These are phyloP conservation scores for Rhaphigaster nebulosa DNA, from an alignment of 2,888 invertebrate species.

Conservation along the genomic window DNA sequence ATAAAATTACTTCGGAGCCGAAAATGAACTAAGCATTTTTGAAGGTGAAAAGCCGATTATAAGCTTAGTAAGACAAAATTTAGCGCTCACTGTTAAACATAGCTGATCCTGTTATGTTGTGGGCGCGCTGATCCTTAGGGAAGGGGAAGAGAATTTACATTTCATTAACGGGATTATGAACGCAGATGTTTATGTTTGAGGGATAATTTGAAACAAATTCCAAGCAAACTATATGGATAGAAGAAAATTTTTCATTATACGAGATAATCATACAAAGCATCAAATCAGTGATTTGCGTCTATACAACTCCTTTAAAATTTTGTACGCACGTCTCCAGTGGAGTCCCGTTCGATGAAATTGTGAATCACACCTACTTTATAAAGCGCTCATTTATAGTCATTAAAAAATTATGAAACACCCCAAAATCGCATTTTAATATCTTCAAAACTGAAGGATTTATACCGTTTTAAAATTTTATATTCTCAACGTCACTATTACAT, in stretches of 20 bases:
- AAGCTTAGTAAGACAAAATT: neutral
- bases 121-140: neutral
- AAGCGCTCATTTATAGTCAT: too few relatives aligned
- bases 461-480: too few relatives aligned
- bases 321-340: neutral
- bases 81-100: neutral
- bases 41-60: neutral
- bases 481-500: too few relatives aligned
- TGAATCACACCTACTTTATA: too few relatives aligned
- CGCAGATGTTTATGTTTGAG: neutral
- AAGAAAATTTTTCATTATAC: neutral
- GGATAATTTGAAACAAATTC: neutral
- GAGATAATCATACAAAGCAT: too few relatives aligned
- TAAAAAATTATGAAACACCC: too few relatives aligned
- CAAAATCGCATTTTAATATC: too few relatives aligned
- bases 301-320: neutral
- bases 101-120: neutral
- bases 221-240: neutral
- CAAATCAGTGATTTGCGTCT: neutral
- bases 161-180: slow-evolving; percentile 5
- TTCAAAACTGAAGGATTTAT: too few relatives aligned
- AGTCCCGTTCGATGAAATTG: neutral
- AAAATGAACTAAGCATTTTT: neutral
- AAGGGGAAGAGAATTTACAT: neutral
- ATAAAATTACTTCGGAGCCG: neutral